phyloP scores from a whole-genome alignment of 2,888 invertebrate species.

The Camponotus fellah region DNA sequence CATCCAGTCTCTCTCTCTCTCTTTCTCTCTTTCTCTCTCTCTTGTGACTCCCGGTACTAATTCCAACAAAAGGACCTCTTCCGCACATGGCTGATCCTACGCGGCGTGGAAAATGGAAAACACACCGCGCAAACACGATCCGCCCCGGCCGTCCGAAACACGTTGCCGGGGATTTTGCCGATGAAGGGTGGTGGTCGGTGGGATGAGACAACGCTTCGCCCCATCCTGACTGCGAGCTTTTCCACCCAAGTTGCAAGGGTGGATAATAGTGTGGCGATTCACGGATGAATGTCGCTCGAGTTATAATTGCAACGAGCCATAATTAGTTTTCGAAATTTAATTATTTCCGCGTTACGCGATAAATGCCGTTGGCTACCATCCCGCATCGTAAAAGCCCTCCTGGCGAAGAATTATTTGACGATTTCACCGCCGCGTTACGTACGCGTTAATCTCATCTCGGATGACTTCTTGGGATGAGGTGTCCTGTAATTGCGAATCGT shows the following conservation, averaged over 20 bases:
- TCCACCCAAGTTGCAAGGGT: not conserved
- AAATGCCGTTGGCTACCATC: conserved; percentile 72
- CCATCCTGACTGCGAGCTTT: conserved; percentile 5
- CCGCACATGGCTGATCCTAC: conserved; percentile 58
- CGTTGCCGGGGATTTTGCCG: conserved; percentile 53
- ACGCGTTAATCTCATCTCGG: conserved; percentile 65
- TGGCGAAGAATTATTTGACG: conserved; percentile 72
- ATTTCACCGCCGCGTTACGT: conserved; percentile 55
- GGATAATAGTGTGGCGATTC: conserved; percentile 57
- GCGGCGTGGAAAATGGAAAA: conserved; percentile 74
- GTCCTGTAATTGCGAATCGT: conserved; percentile 14
- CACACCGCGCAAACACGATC: conserved; percentile 62
- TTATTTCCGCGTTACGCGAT: conserved; percentile 81
- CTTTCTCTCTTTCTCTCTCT: not conserved
- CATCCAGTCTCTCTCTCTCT: conserved; percentile 39
- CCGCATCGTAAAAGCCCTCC: conserved; percentile 57
- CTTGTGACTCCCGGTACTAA: conserved; percentile 10
- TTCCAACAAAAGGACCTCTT: conserved; percentile 66
- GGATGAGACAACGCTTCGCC: conserved; percentile 32
- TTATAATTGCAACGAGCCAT: conserved; percentile 83
- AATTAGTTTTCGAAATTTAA: conserved; percentile 85
- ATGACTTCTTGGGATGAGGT: not conserved
- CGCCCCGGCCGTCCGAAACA: conserved; percentile 50
- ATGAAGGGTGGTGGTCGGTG: conserved; percentile 39
- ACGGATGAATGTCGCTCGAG: conserved; percentile 78